Percentiles rank a stretch among this genome's conserved stretches.
Conservation (phyloP, 2,113 vertebrate species). For the Pomatostomus ruficeps region DNA sequence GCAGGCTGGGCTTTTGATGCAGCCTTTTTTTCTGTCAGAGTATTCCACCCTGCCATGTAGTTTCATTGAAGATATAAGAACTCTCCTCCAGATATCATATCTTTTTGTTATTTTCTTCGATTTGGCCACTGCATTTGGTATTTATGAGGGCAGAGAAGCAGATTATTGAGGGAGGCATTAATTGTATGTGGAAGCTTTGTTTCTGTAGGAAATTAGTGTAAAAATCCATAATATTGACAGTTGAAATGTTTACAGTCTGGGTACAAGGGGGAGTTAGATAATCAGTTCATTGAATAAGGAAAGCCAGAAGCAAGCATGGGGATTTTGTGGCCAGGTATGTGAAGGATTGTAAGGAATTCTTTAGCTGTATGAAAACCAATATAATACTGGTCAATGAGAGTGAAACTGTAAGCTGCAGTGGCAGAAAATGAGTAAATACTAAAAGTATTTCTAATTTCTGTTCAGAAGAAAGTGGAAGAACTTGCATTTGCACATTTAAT, state of each 20-base stretch:
- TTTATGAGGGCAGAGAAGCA: neutral
- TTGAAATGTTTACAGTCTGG: neutral
- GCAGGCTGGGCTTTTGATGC: neutral
- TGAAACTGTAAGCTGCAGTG: neutral
- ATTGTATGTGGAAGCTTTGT: neutral
- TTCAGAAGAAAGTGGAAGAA: neutral
- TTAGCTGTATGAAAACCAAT: neutral
- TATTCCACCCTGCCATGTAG: neutral
- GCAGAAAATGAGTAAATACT: neutral
- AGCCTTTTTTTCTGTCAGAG: neutral
- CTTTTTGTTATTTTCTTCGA: neutral
- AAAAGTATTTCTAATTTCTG: neutral
- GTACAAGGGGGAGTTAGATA: neutral
- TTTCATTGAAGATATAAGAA: neutral
- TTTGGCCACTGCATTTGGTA: neutral
- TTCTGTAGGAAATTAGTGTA: neutral
- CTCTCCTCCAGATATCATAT: neutral
- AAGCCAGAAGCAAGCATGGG: neutral
- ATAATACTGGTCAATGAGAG: neutral
- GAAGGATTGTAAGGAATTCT: neutral
- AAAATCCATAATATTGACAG: neutral
- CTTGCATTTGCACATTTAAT: neutral
- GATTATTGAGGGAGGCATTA: neutral
- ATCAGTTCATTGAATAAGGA: neutral
- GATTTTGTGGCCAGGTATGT: neutral